These are phyloP conservation scores for Papilio aristodemus DNA, from an alignment of 1,140 invertebrate species.

Conservation along the genomic window DNA sequence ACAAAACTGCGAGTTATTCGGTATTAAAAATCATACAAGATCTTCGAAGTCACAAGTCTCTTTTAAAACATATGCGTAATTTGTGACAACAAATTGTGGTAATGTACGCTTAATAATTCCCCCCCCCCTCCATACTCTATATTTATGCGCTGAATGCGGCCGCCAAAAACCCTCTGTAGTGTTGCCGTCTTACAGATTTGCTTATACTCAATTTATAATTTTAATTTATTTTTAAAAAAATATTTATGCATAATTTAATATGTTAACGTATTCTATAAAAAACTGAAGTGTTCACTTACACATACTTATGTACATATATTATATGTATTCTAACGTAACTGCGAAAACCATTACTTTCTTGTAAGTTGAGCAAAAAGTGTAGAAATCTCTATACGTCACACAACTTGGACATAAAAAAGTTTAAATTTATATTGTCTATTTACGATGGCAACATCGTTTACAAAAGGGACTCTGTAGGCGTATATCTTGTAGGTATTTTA, in stretches of 20 bases:
- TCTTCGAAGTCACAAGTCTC: neutral
- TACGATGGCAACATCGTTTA: constrained; percentile 22
- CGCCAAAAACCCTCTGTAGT: neutral
- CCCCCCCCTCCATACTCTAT: neutral
- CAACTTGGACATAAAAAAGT: too few species aligned
- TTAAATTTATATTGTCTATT: constrained; percentile 4
- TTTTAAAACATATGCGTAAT: neutral
- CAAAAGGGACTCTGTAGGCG: constrained; percentile 3
- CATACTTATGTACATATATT: too few species aligned
- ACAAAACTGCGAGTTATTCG: neutral
- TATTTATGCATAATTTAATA: too few species aligned
- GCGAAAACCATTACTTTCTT: too few species aligned
- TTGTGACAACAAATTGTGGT: constrained; percentile 8
- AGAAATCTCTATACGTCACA: too few species aligned
- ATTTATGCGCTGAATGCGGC: neutral
- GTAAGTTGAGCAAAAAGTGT: too few species aligned
- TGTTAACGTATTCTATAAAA: too few species aligned
- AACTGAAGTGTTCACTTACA: too few species aligned
- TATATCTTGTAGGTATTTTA: constrained; percentile 53
- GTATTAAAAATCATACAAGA: too few species aligned
- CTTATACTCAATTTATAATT: too few species aligned
- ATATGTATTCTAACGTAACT: too few species aligned
- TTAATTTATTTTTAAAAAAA: neutral
- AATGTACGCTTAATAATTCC: neutral
- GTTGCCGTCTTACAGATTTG: neutral